Evolutionary conservation across 1,140 invertebrate species (phyloP).

Genomic region (Megathymus violae): DNA sequence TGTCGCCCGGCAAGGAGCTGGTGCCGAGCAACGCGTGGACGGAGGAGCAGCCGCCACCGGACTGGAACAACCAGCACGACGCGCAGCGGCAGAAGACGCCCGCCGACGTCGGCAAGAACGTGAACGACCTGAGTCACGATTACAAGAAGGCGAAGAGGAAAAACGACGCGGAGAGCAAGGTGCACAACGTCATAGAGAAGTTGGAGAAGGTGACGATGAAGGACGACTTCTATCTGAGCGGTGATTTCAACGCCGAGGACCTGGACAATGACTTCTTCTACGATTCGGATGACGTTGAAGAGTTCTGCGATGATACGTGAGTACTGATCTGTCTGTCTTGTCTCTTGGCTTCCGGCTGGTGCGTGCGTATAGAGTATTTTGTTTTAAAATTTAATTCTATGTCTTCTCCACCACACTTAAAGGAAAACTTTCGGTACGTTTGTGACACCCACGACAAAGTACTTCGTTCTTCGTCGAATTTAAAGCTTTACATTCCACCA

Average conservation of each 20-base stretch:
- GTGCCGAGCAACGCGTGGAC: slow-evolving; percentile 30
- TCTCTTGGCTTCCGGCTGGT: too few species aligned
- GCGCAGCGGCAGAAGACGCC: slow-evolving; percentile 54
- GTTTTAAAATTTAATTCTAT: too few species aligned
- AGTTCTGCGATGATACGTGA: slow-evolving; percentile 50
- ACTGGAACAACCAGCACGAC: slow-evolving; percentile 63
- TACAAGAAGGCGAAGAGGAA: slow-evolving; percentile 42
- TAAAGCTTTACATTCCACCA: too few species aligned
- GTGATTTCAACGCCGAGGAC: slow-evolving; percentile 61
- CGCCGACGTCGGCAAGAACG: slow-evolving; percentile 68
- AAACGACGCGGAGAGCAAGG: slow-evolving; percentile 28
- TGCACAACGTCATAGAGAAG: slow-evolving; percentile 68
- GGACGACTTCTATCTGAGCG: slow-evolving; percentile 64
- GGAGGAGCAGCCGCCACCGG: slow-evolving; percentile 28
- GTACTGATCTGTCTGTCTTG: too few species aligned
- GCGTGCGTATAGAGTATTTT: too few species aligned
- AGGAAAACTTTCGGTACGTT: too few species aligned
- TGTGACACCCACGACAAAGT: too few species aligned
- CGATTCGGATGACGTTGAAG: slow-evolving; percentile 64
- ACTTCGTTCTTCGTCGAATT: too few species aligned
- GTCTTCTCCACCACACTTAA: too few species aligned
- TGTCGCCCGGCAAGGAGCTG: slow-evolving; percentile 58
- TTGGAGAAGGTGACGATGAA: slow-evolving; percentile 66
- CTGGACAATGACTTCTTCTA: slow-evolving; percentile 68
- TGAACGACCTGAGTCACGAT: slow-evolving; percentile 64